These are phyloP conservation scores for Patella depressa DNA, from an alignment of 2,888 invertebrate species.

Conservation along the genomic window DNA sequence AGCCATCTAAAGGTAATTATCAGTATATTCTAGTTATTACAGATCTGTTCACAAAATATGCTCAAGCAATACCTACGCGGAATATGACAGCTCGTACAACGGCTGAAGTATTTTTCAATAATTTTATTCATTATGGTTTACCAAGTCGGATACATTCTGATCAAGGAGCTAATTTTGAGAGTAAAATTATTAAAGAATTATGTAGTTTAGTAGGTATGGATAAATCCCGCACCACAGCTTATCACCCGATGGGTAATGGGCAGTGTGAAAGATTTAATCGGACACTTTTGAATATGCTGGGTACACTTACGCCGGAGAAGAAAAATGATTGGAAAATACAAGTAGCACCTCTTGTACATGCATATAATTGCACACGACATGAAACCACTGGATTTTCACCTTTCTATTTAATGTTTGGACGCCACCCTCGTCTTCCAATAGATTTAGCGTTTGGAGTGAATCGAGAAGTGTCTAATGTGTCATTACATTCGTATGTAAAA, in stretches of 20 bases:
- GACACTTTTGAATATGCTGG: conserved; percentile 7
- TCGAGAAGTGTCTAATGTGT: not conserved
- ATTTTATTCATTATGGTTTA: too few relatives aligned
- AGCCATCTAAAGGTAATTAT: too few relatives aligned
- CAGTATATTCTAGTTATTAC: too few relatives aligned
- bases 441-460: not conserved
- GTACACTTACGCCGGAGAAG: not conserved
- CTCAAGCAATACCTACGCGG: too few relatives aligned
- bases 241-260: conserved; percentile 2
- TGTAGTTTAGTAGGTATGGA: not conserved
- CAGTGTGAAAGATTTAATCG: not conserved
- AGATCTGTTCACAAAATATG: too few relatives aligned
- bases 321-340: not conserved
- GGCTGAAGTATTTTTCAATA: not conserved
- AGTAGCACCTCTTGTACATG: not conserved
- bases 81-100: conserved; percentile 18
- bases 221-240: not conserved
- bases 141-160: too few relatives aligned
- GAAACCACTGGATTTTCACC: conserved; percentile 1
- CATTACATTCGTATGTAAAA: too few relatives aligned
- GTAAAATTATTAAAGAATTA: too few relatives aligned
- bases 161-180: too few relatives aligned
- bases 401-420: not conserved
- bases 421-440: not conserved
- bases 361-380: not conserved